These are phyloP conservation scores for Pogonomyrmex barbatus DNA, from an alignment of 1,140 invertebrate species.

Conservation along the genomic window DNA sequence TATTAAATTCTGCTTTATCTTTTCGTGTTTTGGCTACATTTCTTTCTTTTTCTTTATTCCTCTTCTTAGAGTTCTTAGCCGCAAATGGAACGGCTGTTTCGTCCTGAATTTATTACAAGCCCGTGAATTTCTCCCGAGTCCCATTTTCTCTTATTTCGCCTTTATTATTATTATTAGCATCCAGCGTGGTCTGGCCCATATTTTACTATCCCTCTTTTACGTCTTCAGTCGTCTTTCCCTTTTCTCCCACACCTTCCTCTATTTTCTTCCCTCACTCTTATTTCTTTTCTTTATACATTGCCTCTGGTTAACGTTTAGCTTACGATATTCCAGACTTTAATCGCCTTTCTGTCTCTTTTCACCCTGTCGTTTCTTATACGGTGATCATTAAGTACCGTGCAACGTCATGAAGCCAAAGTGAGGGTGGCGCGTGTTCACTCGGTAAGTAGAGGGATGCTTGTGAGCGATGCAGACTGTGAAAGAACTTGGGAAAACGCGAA, in stretches of 20 bases:
- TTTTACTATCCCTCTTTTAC: constrained; percentile 50
- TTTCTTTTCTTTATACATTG: constrained; percentile 27
- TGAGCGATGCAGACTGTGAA: constrained; percentile 71
- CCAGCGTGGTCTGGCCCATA: constrained; percentile 63
- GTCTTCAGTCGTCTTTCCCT: constrained; percentile 19
- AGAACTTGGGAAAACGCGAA: constrained; percentile 70
- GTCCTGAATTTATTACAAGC: constrained; percentile 73
- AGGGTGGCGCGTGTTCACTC: constrained; percentile 34
- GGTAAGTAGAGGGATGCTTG: constrained; percentile 64
- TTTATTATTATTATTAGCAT: constrained; percentile 77
- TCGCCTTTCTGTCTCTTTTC: constrained; percentile 43
- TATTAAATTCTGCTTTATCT: constrained; percentile 17
- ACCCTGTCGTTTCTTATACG: constrained; percentile 27
- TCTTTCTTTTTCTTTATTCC: constrained; percentile 34
- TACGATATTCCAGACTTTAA: constrained; percentile 56
- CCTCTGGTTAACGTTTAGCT: constrained; percentile 52
- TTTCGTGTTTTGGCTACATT: neutral
- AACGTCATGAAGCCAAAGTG: constrained; percentile 42
- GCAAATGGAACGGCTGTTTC: constrained; percentile 74
- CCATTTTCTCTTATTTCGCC: constrained; percentile 71
- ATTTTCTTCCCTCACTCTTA: neutral
- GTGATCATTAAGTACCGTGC: constrained; percentile 57
- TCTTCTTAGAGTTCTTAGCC: constrained; percentile 52
- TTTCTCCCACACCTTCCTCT: no score
- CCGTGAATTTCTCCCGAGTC: constrained; percentile 74